Evolutionary conservation across 2,113 vertebrate genomes (phyloP), one percentile per base, ranked within the genome.

Genomic region (Macquaria ambigua): DNA sequence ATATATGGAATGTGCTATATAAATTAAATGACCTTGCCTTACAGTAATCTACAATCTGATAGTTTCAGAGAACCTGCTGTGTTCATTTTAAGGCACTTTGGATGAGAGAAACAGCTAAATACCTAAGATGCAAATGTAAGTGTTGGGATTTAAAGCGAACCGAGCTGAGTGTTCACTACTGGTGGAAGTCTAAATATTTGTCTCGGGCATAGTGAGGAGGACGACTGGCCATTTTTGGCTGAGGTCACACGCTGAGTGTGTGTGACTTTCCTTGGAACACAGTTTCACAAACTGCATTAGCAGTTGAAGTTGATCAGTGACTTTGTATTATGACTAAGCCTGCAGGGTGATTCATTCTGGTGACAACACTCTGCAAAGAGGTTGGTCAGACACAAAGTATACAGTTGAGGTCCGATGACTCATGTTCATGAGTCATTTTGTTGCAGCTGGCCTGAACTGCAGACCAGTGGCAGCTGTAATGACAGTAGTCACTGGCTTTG

Each of bases 361-460:
- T 76, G 68, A 67, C 64, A 64, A 56, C 77, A 15, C 41, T 70
- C 28, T 14, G 58, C 43, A 67, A 34, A 61, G 56, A 76, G 31
- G 58, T 25, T 12, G 16, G 9, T 73, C n/a, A 67, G 58, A 81
- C 61, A 76, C n/a, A 48, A 14, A 83, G 25, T 37, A 8, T 1
- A 63, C 9, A 52, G 52, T 15, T 46, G 20, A 9, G 18, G 7
- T 50, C 63, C 1, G 4, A 28, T 81, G 90, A 91, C 55, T 91
- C 85, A 82, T 5, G 9, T 37, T n/a, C 53, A 15, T 83, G 90
- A 85, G 82, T 83, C 86, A 86, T 8, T 20, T 1, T 6, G 23
- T 4, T 37, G 31, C 73, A 62, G 39, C 50, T 8, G 58, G 39
- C 8, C 68, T 12, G 61, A 63, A 20, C 52, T 37, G 23, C 74